Evolutionary conservation across 1,140 invertebrate genomes (phyloP).

Genomic region (Orchestia grillus): DNA sequence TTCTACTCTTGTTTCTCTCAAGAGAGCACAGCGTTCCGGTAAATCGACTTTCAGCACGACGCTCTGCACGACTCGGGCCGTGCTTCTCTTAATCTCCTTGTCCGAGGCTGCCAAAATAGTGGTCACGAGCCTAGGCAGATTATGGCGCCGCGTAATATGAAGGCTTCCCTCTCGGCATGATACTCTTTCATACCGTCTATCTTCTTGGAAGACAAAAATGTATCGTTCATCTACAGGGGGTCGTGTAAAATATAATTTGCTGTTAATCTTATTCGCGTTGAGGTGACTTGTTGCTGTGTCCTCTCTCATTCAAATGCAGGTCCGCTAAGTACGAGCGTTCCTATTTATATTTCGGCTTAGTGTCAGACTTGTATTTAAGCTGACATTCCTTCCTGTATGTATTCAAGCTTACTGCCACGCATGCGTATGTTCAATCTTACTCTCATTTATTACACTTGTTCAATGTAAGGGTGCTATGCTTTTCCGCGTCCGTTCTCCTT

Average conservation of each 20-base stretch:
- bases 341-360: not conserved
- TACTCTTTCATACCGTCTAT: not conserved
- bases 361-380: not conserved
- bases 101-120: not conserved
- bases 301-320: not conserved
- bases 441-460: not conserved
- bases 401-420: not conserved
- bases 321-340: not conserved
- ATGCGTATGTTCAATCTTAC: not conserved
- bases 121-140: not conserved
- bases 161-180: not conserved
- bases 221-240: not conserved
- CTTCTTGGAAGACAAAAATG: not conserved
- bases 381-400: not conserved
- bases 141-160: not conserved
- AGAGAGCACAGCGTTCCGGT: not conserved
- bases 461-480: not conserved
- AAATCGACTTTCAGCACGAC: not conserved
- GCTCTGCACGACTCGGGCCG: too few species aligned
- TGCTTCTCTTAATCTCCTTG: not conserved
- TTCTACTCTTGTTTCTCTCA: not conserved
- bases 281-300: not conserved
- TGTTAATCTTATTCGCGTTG: not conserved
- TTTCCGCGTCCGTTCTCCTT: not conserved
- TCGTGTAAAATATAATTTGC: not conserved